Conservation (phyloP, 2,113 vertebrate species). For the Campylomormyrus numenius region DNA sequence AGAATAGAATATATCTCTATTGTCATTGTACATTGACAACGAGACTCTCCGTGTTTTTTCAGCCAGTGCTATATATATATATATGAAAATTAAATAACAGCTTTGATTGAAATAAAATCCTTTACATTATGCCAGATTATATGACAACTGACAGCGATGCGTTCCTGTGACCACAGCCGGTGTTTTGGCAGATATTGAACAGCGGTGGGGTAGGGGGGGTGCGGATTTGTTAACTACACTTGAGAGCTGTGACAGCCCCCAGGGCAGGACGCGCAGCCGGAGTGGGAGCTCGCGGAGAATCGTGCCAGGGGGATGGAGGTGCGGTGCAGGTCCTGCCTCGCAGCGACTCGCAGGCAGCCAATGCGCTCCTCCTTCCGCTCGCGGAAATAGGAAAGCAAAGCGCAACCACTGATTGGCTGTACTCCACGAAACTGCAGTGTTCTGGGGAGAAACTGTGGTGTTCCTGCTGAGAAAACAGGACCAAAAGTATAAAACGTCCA, state of each 20-base stretch:
- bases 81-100: neutral
- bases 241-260: neutral
- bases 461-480: neutral
- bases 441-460: neutral
- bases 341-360: neutral
- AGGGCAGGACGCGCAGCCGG: neutral
- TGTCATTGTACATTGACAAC: neutral
- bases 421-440: neutral
- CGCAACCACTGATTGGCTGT: neutral
- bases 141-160: neutral
- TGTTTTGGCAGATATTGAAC: neutral
- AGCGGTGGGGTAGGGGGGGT: neutral
- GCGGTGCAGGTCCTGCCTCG: neutral
- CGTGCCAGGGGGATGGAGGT: neutral
- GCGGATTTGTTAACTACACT: neutral
- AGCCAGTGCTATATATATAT: neutral
- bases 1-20: neutral
- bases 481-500: neutral
- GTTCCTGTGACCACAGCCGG: neutral
- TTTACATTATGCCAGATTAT: neutral
- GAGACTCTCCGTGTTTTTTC: neutral
- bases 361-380: neutral
- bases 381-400: neutral
- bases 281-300: neutral
- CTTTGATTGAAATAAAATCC: neutral